Conservation (phyloP, 1,140 invertebrate species). For the Rhyzopertha dominica region DNA sequence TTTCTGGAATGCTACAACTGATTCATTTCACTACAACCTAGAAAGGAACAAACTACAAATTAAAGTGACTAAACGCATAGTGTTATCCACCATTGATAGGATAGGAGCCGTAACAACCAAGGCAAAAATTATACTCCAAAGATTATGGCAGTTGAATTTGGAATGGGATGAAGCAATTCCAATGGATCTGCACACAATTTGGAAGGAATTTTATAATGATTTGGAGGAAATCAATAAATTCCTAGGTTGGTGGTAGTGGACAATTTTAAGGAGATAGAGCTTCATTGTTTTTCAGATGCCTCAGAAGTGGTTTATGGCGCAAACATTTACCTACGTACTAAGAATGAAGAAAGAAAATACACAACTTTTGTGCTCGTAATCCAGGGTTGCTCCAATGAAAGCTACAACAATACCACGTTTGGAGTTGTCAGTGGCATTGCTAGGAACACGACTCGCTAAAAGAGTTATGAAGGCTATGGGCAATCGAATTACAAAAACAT, state of each 20-base stretch:
- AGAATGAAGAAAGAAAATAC: constrained; percentile 3
- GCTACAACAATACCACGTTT: constrained; percentile 20
- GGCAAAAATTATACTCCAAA: constrained; percentile 46
- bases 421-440: constrained; percentile 19
- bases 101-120: constrained; percentile 40
- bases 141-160: constrained; percentile 39
- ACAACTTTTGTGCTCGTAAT: constrained; percentile 23
- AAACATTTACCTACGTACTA: constrained; percentile 25
- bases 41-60: constrained; percentile 9
- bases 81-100: constrained; percentile 37
- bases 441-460: constrained; percentile 8
- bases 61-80: constrained; percentile 37
- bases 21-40: constrained; percentile 34
- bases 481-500: no score
- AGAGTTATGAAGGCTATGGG: constrained; percentile 20
- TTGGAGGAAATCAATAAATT: constrained; percentile 13
- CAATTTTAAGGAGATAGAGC: constrained; percentile 21
- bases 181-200: constrained; percentile 13
- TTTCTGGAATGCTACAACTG: constrained; percentile 32
- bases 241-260: constrained; percentile 17
- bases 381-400: constrained; percentile 17
- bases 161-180: constrained; percentile 46
- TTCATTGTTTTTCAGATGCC: constrained; percentile 36
- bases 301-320: constrained; percentile 30
- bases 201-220: constrained; percentile 22